Base-by-base conservation (phyloP, 2,113 vertebrate species). In the Spilogale gracilis region DNA sequence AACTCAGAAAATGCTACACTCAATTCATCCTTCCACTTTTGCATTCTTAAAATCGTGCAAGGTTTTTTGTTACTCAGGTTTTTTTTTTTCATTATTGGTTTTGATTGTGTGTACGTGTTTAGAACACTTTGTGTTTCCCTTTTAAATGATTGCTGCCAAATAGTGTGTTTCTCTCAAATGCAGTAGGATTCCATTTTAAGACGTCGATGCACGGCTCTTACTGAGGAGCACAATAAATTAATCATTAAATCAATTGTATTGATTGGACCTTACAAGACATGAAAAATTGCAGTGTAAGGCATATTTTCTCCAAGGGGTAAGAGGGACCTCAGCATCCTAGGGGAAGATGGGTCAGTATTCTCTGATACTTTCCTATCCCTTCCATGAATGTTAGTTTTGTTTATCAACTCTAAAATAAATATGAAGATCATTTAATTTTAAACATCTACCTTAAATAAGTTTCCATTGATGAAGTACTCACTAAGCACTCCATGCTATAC, bases 231-330 rank as follows among this genome's bases (percentile, higher is more conserved):
- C 85, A 95, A 98, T 98, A 96, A 98, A 98, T 98, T 98, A 98
- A 98, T 98, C 98, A 98, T 98, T 97, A 97, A 98, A 96, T 98
- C 97, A 97, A 96, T 97, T 52, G 27, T 96, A 98, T 97, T 96
- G 98, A 98, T 93, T 79, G 82, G 73, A 81, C 9, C n/a, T 95
- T 94, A 85, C 32, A 96, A 94, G 92, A 94, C 93, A 94, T 96
- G 85, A 96, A 96, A 97, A 97, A 97, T 87, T 92, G 92, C 95
- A 89, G 27, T 92, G 90, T 91, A 96, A 98, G 84, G 85, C 91
- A 86, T 89, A 97, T 96, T 96, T 97, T 56, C 45, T 84, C 48
- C 27, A n/a, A 52, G 63, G n/a, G 27, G 8, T 60, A 32, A 38
- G 60, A 80, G 38, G 12, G 58, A 58, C 88, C 43, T 88, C 17